Conservation (phyloP, 1,140 invertebrate genomes). For the Atta cephalotes region DNA sequence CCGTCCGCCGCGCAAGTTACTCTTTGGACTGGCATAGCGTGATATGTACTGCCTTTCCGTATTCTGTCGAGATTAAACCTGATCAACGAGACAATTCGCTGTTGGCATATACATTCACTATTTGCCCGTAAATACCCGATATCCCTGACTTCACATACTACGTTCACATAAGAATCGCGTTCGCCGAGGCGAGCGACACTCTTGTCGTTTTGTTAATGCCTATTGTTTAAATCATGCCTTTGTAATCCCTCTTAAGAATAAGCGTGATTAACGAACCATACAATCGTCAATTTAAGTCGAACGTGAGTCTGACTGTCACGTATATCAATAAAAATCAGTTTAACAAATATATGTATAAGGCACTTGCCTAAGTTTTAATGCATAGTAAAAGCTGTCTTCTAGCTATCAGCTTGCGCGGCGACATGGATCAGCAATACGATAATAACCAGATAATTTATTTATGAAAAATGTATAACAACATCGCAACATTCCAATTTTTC, state of each 20-base stretch:
- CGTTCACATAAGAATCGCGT: not conserved
- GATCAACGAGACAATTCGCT: constrained; percentile 60
- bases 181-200: constrained; percentile 18
- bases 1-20: constrained; percentile 30
- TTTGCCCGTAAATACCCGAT: not conserved
- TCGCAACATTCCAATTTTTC: constrained; percentile 9
- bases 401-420: not conserved
- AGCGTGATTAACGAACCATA: constrained; percentile 17
- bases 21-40: constrained; percentile 23
- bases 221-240: constrained; percentile 35
- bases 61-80: constrained; percentile 36
- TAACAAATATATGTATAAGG: constrained; percentile 13
- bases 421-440: not conserved
- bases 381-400: constrained; percentile 1
- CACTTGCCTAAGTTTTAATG: constrained; percentile 6
- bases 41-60: constrained; percentile 46
- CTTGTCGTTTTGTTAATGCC: constrained; percentile 7
- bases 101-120: constrained; percentile 5
- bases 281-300: constrained; percentile 17
- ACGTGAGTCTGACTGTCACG: not conserved
- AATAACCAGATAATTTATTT: constrained; percentile 27
- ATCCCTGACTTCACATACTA: constrained; percentile 12
- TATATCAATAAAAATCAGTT: constrained; percentile 10
- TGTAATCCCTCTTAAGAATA: constrained; percentile 16
- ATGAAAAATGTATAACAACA: constrained; percentile 8